Evolutionary conservation across 2,888 invertebrate species (phyloP), one percentile per base, ranked within the genome.

Genomic region (Agonopterix alstromeriana): DNA sequence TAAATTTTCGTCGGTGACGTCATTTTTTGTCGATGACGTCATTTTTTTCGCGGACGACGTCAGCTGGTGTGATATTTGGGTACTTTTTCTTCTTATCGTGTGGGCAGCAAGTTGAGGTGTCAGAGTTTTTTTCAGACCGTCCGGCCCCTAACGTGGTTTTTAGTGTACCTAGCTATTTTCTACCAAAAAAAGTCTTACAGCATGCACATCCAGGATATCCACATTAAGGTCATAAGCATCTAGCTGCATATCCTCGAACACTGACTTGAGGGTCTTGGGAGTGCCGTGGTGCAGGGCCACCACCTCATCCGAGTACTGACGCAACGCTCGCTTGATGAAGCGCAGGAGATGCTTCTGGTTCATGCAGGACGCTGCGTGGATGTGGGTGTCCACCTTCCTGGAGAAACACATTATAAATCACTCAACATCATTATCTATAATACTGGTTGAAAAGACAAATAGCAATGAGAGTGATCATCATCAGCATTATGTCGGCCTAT

Each of bases 341-440:
- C 98, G 93, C 54, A 99, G 89, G 66, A 99, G 84, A 75, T 99
- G 99, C 80, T 99, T 99, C 83, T 99, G 98, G 85, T 98, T 99
- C 99, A 99, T 99, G 77, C 97, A 97, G 0, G 97, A 97, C 0
- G 98, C 97, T 0, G 98, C 98, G 82, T 99, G 98, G 66, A 99
- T 97, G 86, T 99, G 98, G 48, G 98, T 98, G 78, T 99, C 99
- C 54, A 99, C 98, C 92, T 98, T 92, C 53, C 90, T 89, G 59
- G 2, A 46, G 11, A 8, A n/a, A n/a, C 7, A 38, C 38, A 38
- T 38, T 10, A 36, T n/a, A n/a, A 36, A 5, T 36, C 2, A 2
- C 2, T 36, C 10, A 5, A 36, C 10, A 9, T 36, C n/a, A 38
- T 9, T 4, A 38, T n/a, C 10, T 2, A 17, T 17, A 17, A 17